These are phyloP conservation scores for Etheostoma cragini DNA, from an alignment of 2,113 vertebrate species.

Conservation along the genomic window DNA sequence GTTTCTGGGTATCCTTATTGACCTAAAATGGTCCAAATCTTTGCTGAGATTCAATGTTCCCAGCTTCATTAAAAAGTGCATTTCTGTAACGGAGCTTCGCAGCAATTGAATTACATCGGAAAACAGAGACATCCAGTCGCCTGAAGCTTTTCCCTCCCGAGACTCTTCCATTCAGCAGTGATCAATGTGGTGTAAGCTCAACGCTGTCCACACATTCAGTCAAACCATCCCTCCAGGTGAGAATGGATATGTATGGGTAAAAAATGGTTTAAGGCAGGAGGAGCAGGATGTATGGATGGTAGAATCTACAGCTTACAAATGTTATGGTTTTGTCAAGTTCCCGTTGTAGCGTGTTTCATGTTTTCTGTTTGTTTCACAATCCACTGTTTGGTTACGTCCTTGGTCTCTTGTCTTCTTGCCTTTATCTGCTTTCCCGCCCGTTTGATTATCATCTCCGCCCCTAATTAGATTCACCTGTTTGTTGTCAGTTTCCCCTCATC, in stretches of 20 bases:
- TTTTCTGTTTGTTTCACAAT: too few relatives aligned
- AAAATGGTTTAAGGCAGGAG: background rate
- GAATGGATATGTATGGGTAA: background rate
- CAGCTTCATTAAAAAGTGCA: conserved; percentile 11
- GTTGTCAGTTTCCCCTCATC: too few relatives aligned
- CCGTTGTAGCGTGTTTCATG: too few relatives aligned
- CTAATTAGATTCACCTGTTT: too few relatives aligned
- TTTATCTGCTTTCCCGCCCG: too few relatives aligned
- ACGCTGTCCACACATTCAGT: conserved; percentile 29
- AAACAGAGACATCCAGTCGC: conserved; percentile 35
- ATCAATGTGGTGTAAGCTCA: conserved; percentile 41
- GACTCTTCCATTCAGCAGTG: conserved; percentile 41
- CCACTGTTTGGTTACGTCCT: too few relatives aligned
- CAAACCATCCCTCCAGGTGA: conserved; percentile 29
- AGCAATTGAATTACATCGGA: conserved; percentile 36
- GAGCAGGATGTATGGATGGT: background rate
- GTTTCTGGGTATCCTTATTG: too few relatives aligned
- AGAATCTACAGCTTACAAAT: too few relatives aligned
- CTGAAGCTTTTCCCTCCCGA: background rate
- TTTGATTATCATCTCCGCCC: too few relatives aligned
- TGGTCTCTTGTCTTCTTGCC: too few relatives aligned
- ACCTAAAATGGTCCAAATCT: background rate
- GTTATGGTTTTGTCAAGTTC: too few relatives aligned
- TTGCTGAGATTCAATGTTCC: conserved; percentile 1
- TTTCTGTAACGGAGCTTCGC: conserved; percentile 27